Evolutionary conservation across 2,888 invertebrate genomes (phyloP), one percentile per base, ranked within the genome.

Genomic region (Diarsia brunnea): DNA sequence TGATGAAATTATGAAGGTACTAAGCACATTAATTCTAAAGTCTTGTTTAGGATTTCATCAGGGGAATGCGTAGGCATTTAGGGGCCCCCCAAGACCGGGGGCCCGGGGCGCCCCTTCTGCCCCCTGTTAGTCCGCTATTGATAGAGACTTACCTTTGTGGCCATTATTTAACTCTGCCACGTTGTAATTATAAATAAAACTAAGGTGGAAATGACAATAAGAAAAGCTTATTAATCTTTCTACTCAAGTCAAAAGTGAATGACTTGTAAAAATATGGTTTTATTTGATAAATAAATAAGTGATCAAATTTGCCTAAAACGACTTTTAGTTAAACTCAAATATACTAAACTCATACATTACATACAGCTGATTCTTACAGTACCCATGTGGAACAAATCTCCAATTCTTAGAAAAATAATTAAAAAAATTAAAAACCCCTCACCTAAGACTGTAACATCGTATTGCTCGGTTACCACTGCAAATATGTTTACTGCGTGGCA

Each of bases 401-500:
- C 55, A 55, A 38, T 60, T 31, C 10, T 4, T 31, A 60, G 19
- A 16, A 60, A 60, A 31, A 31, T 19, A 31, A 60, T 27, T 58
- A 27, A 16, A 31, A 31, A 16, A 38, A 8, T 38, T 7, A 8
- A 27, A 63, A n/a, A n/a, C 7, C 65, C 88, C 91, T 89, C 89
- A 94, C 95, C 78, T 64, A 80, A 73, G 8, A 94, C 91, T 69
- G 69, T 47, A 0, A 94, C 90, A 11, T 89, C 58, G 58, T 87
- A 93, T 0, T 70, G 63, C 67, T 91, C 86, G 0, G 71, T 75
- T 27, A 80, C 91, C 4, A 47, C 43, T 14, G 92, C 93, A 19
- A 90, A 38, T 19, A 38, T 1, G 55, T 94, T 95, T 14, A 75
- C 63, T 21, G 94, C 95, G 55, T 78, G 67, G 73, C 95, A 95